A percentile compares a stretch with the other conserved stretches of the same genome.
These are phyloP conservation scores for Peromyscus aztecus DNA, from an alignment of 2,797 vertebrate species.

Conservation along the genomic window DNA sequence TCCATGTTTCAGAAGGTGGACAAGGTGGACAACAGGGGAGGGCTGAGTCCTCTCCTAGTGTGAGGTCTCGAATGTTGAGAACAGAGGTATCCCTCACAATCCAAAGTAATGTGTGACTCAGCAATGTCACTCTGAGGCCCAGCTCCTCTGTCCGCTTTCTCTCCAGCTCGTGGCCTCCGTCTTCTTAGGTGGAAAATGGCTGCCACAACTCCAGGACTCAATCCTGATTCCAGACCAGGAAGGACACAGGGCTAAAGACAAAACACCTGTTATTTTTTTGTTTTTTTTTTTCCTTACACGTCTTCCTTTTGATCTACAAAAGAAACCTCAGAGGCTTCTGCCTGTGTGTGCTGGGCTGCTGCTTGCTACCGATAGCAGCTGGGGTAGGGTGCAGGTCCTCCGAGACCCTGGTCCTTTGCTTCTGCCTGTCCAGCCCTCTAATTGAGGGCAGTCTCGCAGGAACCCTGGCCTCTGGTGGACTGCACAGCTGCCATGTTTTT, in stretches of 20 bases:
- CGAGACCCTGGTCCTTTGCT: neutral
- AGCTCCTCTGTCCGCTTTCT: neutral
- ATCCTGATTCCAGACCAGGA: neutral
- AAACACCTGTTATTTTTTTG: too few relatives aligned
- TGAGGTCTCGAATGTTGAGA: neutral
- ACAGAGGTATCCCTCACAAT: neutral
- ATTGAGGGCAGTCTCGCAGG: neutral
- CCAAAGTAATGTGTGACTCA: neutral
- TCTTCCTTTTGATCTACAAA: neutral
- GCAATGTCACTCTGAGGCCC: neutral
- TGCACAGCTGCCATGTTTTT: conserved; percentile 6
- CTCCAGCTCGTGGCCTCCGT: neutral
- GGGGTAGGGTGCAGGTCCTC: neutral
- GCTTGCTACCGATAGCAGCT: neutral
- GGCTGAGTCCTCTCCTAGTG: neutral
- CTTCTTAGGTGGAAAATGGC: conserved; percentile 25
- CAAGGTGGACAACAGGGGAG: neutral
- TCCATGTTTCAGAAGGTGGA: neutral
- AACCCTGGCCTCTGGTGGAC: conserved; percentile 19
- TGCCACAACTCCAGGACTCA: neutral
- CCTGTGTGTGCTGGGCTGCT: neutral
- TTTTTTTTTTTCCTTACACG: neutral
- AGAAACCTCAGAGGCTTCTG: neutral
- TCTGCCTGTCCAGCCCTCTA: neutral
- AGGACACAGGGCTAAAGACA: neutral